Evolutionary conservation across 2,113 vertebrate species (phyloP).

Genomic region (Chaetorhynchus papuensis): DNA sequence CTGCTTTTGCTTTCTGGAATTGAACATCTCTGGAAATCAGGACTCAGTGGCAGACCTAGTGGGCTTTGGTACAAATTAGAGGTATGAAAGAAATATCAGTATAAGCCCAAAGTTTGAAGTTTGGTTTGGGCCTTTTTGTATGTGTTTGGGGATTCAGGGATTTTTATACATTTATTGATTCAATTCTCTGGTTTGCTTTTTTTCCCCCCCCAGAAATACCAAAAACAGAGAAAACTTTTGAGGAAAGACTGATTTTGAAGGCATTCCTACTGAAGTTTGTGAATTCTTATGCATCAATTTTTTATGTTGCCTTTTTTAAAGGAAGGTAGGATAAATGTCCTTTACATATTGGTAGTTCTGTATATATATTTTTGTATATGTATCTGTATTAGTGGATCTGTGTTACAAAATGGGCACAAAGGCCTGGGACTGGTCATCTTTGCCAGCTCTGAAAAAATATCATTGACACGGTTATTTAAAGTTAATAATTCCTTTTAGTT

Average conservation of each 20-base stretch:
- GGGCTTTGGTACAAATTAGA: not conserved
- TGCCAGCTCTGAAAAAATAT: not conserved
- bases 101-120: not conserved
- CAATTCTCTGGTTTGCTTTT: not conserved
- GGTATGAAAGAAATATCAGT: not conserved
- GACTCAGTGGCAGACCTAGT: not conserved
- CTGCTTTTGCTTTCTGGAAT: not conserved
- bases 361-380: not conserved
- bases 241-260: slow-evolving; percentile 92
- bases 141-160: not conserved
- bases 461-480: not conserved
- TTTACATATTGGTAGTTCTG: not conserved
- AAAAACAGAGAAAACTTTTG: slow-evolving; percentile 91
- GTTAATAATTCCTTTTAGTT: not conserved
- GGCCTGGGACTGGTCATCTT: not conserved
- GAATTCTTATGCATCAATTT: slow-evolving; percentile 95
- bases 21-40: not conserved
- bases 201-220: slow-evolving; percentile 78
- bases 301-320: slow-evolving; percentile 99
- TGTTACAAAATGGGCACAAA: not conserved
- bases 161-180: not conserved
- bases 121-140: not conserved
- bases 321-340: slow-evolving; percentile 81
- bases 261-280: slow-evolving; percentile 96
- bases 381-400: not conserved